Percentiles rank a stretch among this genome's conserved stretches.
These are phyloP conservation scores for Rhinolophus sinicus DNA, from an alignment of 2,113 vertebrate species.

Conservation along the genomic window DNA sequence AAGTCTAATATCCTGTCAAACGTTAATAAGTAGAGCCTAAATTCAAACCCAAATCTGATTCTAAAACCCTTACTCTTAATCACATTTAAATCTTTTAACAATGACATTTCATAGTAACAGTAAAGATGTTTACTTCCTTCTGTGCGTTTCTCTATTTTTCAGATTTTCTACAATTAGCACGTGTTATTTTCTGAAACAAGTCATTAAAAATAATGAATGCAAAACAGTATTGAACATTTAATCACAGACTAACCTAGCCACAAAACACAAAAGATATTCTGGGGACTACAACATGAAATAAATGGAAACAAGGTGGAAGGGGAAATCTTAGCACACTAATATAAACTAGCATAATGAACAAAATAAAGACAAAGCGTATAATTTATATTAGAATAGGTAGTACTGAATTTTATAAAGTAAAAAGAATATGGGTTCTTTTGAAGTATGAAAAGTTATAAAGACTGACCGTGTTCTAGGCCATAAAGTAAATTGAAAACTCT, in stretches of 20 bases:
- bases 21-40: conserved; percentile 4
- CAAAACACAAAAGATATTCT: conserved; percentile 60
- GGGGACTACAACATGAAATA: conserved; percentile 44
- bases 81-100: conserved; percentile 60
- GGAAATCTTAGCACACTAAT: conserved; percentile 51
- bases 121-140: conserved; percentile 43
- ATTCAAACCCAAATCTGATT: conserved; percentile 52
- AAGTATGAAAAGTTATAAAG: conserved; percentile 54
- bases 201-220: conserved; percentile 58
- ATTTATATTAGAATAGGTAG: conserved; percentile 35
- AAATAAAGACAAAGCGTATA: conserved; percentile 48
- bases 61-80: conserved; percentile 47
- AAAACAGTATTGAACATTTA: conserved; percentile 45
- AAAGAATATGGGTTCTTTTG: conserved; percentile 28
- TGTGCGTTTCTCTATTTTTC: conserved; percentile 40
- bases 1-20: conserved; percentile 22
- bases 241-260: conserved; percentile 54
- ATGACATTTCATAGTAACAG: conserved; percentile 17
- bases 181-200: conserved; percentile 29
- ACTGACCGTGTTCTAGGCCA: background rate
- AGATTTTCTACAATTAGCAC: conserved; percentile 38
- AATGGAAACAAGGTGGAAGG: conserved; percentile 44
- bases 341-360: conserved; percentile 54
- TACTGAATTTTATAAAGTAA: conserved; percentile 37
- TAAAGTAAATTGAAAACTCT: conserved; percentile 41